A percentile compares a stretch with the other conserved stretches of the same genome.
These are phyloP conservation scores for Xestia sexstrigata DNA, from an alignment of 2,888 invertebrate species.

Conservation along the genomic window DNA sequence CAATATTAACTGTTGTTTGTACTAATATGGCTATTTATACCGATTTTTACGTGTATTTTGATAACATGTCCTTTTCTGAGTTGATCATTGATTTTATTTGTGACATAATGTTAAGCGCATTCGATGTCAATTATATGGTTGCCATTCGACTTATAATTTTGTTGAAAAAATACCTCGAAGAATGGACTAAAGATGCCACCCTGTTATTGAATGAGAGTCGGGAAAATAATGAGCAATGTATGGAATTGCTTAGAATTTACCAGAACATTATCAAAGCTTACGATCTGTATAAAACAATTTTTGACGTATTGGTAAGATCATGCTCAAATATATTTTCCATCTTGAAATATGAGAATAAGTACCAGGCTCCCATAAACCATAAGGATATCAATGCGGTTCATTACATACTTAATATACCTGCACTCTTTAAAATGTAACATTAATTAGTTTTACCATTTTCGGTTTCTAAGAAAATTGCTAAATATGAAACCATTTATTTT, in stretches of 20 bases:
- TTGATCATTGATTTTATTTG: not conserved
- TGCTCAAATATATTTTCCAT: not conserved
- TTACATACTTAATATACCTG: not conserved
- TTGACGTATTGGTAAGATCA: slow-evolving; percentile 49
- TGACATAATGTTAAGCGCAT: not conserved
- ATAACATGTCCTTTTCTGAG: not conserved
- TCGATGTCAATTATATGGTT: slow-evolving; percentile 42
- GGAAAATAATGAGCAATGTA: not conserved
- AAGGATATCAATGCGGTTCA: not conserved
- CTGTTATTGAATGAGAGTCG: not conserved
- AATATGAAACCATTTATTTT: not conserved
- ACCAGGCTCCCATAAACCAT: not conserved
- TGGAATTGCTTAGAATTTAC: slow-evolving; percentile 14
- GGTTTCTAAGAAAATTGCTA: not conserved
- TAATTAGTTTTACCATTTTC: too few species aligned
- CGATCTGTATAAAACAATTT: slow-evolving; percentile 32
- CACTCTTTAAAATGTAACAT: too few species aligned
- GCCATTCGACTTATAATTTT: slow-evolving; percentile 26
- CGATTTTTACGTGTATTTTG: not conserved
- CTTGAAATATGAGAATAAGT: not conserved
- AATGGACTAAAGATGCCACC: slow-evolving; percentile 3
- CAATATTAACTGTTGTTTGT: not conserved
- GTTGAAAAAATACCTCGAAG: slow-evolving; percentile 21
- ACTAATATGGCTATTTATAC: not conserved
- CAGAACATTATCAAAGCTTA: slow-evolving; percentile 44